phyloP scores from a whole-genome alignment of 23 tunicate species.

The Corella eumyota region DNA sequence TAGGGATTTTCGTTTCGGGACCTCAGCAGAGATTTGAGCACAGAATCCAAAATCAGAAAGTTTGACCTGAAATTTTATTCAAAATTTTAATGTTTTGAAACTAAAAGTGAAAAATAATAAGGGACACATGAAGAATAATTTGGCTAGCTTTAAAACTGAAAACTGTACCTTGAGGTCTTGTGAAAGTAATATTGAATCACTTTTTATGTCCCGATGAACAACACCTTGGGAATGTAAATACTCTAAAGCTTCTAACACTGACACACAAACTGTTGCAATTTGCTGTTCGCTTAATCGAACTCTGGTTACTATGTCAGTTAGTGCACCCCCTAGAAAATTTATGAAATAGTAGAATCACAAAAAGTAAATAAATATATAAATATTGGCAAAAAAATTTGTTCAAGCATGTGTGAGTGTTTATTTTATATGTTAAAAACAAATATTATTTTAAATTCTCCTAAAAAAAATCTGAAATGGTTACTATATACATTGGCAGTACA shows the following conservation, averaged over 20 bases:
- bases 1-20: conserved; percentile 91
- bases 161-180: conserved; percentile 63
- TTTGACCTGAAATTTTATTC: conserved; percentile 57
- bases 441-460: too few relatives aligned
- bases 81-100: neutral
- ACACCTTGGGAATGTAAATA: conserved; percentile 85
- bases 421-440: too few relatives aligned
- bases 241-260: conserved; percentile 81
- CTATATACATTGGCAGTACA: too few relatives aligned
- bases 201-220: conserved; percentile 93
- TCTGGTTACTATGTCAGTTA: conserved; percentile 89
- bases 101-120: neutral
- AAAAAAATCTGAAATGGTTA: too few relatives aligned
- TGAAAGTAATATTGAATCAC: conserved; percentile 86
- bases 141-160: too few relatives aligned
- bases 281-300: conserved; percentile 82
- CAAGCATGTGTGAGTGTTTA: too few relatives aligned
- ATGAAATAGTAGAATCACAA: too few relatives aligned
- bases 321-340: too few relatives aligned
- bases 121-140: too few relatives aligned
- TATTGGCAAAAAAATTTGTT: too few relatives aligned
- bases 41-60: conserved; percentile 98
- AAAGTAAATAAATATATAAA: too few relatives aligned
- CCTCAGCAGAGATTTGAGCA: conserved; percentile 89
- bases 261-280: conserved; percentile 92